These are phyloP conservation scores for Vulpes vulpes DNA, from an alignment of 2,113 vertebrate genomes.

Conservation along the genomic window DNA sequence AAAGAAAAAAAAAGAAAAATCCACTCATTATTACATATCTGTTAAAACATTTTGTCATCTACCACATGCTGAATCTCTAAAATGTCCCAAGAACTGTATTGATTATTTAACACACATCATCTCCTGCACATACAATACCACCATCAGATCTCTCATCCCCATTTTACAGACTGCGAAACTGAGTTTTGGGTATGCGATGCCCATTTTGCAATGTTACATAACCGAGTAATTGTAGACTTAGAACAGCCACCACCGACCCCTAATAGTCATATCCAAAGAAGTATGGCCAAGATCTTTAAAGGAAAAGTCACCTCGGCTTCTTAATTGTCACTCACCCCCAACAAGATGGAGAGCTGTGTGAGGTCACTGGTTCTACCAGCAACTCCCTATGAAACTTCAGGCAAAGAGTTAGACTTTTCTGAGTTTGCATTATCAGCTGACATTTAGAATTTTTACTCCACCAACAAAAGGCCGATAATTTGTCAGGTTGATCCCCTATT, in stretches of 20 bases:
- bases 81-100: not conserved
- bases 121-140: not conserved
- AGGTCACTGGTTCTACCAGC: not conserved
- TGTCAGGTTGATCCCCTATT: not conserved
- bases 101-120: not conserved
- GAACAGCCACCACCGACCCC: accelerated
- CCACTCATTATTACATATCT: not conserved
- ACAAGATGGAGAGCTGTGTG: not conserved
- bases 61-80: not conserved
- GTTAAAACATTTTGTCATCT: not conserved
- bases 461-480: not conserved
- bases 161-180: not conserved
- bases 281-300: not conserved
- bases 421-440: not conserved
- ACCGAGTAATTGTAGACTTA: not conserved
- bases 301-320: not conserved
- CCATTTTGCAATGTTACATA: not conserved
- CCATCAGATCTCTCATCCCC: not conserved
- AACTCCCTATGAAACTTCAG: not conserved
- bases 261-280: not conserved
- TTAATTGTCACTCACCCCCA: not conserved
- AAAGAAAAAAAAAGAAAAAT: too few species aligned
- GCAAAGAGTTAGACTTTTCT: not conserved
- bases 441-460: not conserved
- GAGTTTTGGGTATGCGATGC: not conserved